Evolutionary conservation across 2,888 invertebrate species (phyloP).

Genomic region (Hemithea aestivaria): DNA sequence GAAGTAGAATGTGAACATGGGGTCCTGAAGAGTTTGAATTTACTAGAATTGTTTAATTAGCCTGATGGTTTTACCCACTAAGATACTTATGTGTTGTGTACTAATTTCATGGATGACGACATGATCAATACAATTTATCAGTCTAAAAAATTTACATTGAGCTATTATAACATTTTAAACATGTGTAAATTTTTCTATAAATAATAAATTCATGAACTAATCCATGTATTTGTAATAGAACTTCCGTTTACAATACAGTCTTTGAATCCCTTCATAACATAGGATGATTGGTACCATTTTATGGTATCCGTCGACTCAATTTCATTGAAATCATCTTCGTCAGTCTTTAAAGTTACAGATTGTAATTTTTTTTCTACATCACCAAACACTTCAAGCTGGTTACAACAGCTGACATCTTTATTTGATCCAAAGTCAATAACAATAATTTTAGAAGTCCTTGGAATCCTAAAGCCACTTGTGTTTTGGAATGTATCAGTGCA

Average conservation of each 20-base stretch:
- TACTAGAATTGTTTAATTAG: too few relatives aligned
- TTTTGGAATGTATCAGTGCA: slow-evolving; percentile 56
- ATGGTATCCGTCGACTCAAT: slow-evolving; percentile 54
- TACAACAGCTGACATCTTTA: slow-evolving; percentile 55
- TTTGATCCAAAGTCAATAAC: slow-evolving; percentile 56
- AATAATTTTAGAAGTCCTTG: slow-evolving; percentile 55
- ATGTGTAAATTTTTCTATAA: slow-evolving; percentile 32
- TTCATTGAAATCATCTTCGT: slow-evolving; percentile 43
- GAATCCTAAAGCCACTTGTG: slow-evolving; percentile 56
- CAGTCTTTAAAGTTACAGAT: slow-evolving; percentile 25
- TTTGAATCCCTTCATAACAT: slow-evolving; percentile 79
- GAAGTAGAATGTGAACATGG: too few relatives aligned
- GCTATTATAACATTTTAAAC: slow-evolving; percentile 22
- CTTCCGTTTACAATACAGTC: slow-evolving; percentile 76
- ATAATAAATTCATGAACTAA: slow-evolving; percentile 34
- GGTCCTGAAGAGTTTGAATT: too few relatives aligned
- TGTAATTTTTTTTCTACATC: slow-evolving; percentile 43
- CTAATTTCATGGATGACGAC: too few relatives aligned
- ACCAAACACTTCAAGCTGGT: slow-evolving; percentile 62
- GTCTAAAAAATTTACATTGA: slow-evolving; percentile 6
- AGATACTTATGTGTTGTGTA: too few relatives aligned
- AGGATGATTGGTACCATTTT: slow-evolving; percentile 77
- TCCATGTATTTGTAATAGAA: slow-evolving; percentile 76
- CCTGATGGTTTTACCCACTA: too few relatives aligned
- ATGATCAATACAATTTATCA: slow-evolving; percentile 3